A percentile compares a stretch with the other conserved stretches of the same genome.
Evolutionary conservation across 2,113 vertebrate species (phyloP).

Genomic region (Lepus timidus): DNA sequence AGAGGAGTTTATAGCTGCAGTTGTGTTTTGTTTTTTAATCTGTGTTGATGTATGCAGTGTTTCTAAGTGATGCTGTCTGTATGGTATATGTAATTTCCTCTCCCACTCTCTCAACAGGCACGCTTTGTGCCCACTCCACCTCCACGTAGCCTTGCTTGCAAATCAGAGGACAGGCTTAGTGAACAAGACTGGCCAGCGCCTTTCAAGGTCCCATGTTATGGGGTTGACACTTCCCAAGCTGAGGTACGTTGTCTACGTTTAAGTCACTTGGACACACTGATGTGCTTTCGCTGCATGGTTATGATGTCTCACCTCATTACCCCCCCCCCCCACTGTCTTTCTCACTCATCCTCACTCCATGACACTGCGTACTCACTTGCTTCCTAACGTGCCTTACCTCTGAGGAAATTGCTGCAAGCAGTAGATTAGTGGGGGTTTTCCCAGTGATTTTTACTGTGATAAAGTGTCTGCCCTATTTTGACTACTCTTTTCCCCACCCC

Average conservation of each 20-base stretch:
- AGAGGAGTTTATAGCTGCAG: not conserved
- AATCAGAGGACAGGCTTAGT: conserved; percentile 48
- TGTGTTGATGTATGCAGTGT: not conserved
- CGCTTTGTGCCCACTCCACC: not conserved
- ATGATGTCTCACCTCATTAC: not conserved
- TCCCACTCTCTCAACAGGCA: conserved; percentile 32
- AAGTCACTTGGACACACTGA: not conserved
- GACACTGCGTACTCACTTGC: conserved; percentile 15
- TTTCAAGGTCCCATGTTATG: not conserved
- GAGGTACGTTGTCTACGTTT: not conserved
- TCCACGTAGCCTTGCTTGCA: conserved; percentile 41
- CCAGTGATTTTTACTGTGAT: conserved; percentile 30
- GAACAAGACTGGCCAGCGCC: not conserved
- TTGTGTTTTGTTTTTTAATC: not conserved
- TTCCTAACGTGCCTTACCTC: not conserved
- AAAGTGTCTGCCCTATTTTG: not conserved
- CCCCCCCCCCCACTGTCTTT: not conserved
- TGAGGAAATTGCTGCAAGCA: not conserved
- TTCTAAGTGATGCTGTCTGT: conserved; percentile 19
- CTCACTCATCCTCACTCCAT: not conserved
- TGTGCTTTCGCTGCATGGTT: not conserved
- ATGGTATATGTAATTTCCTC: conserved; percentile 43
- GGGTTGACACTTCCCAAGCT: not conserved
- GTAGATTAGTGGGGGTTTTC: conserved; percentile 9
- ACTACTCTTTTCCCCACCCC: not conserved